Base-by-base conservation (phyloP, 2,888 invertebrate genomes). In the Polyommatus iphigenia region DNA sequence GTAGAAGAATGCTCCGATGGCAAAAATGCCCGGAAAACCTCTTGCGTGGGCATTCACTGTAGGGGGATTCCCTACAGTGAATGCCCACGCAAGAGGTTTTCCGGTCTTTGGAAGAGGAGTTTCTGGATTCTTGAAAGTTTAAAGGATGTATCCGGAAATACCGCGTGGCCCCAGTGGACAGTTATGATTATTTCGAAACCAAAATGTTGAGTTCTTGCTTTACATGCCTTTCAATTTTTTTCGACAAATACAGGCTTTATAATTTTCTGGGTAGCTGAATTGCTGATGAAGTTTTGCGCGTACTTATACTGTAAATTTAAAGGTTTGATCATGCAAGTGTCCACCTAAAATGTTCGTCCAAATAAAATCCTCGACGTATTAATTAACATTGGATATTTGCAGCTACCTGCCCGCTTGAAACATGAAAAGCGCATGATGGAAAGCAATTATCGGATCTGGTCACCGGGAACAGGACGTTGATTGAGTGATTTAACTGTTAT, bases 401-500 rank as follows among this genome's bases (percentile, higher is more conserved):
- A 76, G 8, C n/a, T 24, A 57, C 76, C 76, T 62, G n/a, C 57
- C 5, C 62, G 57, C 32, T 75, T 75, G 54, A 46, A 75, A 57
- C 76, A 59, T 59, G 62, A 76, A 75, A 75, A 46, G 71, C 71
- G 71, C 10, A 3, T 71, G 77, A 77, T 54, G 72, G 54, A 71
- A 50, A 77, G 77, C 71, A 77, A 77, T 72, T 72, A 77, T 54
- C 77, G 77, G 77, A 71, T 71, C 32, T 54, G 77, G 77, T 32
- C 71, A 71, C n/a, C 32, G 54, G 32, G 29, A 67, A 54, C 77
- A 20, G 54, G 77, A 77, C 71, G 20, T 71, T 77, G 77, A 77
- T 77, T 77, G 77, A 57, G 54, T 71, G 71, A 77, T 77, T 77
- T 72, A 77, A 54, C 71, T 57, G 71, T 72, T 71, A 77, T 77